Conservation (phyloP, 2,113 vertebrate species). For the Amphiprion percula region DNA sequence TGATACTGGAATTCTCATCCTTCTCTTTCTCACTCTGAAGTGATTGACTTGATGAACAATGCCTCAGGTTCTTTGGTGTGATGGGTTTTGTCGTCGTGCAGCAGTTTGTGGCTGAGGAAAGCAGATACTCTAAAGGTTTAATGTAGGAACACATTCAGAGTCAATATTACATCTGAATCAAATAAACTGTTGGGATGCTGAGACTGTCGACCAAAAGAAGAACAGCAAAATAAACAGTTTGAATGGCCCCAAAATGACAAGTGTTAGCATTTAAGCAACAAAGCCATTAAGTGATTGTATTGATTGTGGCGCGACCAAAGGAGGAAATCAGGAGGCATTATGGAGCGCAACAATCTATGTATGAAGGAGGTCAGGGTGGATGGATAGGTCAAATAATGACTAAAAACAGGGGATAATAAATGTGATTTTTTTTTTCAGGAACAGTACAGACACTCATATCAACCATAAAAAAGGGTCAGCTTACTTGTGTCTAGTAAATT, state of each 20-base stretch:
- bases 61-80: conserved; percentile 51
- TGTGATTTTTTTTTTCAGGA: too few species aligned
- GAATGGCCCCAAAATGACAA: background rate
- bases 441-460: too few species aligned
- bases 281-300: background rate
- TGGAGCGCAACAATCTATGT: background rate
- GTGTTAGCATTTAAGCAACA: background rate
- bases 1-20: conserved; percentile 19
- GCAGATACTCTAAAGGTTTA: conserved; percentile 21
- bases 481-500: too few species aligned
- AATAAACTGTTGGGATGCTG: background rate
- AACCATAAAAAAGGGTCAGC: too few species aligned
- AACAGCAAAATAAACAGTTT: background rate
- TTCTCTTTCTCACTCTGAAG: conserved; percentile 27
- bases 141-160: conserved; percentile 9
- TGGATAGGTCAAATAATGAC: too few species aligned
- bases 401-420: too few species aligned
- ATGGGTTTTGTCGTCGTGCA: conserved; percentile 36
- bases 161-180: conserved; percentile 16
- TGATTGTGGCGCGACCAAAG: background rate
- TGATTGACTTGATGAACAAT: conserved; percentile 51
- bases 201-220: background rate
- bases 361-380: background rate
- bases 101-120: conserved; percentile 7
- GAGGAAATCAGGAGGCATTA: too few species aligned